Evolutionary conservation across 2,113 vertebrate genomes (phyloP), one percentile per base, ranked within the genome.

Genomic region (Glaucomys volans): DNA sequence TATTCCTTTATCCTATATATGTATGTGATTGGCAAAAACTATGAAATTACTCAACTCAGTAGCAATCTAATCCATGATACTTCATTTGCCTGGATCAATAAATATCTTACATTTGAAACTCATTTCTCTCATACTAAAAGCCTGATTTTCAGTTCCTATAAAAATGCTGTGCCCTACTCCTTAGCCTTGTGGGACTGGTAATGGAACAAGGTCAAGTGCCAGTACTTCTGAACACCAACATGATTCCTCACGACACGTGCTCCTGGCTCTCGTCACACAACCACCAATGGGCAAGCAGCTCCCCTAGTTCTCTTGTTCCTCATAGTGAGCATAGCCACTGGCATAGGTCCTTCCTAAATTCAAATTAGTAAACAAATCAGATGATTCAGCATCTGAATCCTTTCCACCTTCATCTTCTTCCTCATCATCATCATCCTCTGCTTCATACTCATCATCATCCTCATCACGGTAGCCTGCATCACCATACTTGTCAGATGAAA

Each of bases 361-460:
- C 93, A 99, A 98, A 97, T 95, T 98, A 94, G 98, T 98, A 97
- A 99, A 98, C 4, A 99, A 88, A 71, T 99, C 98, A 0, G 98
- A 96, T 11, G 97, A 97, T 84, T 99, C 99, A 0, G 96, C 97
- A 74, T 99, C 99, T 0, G 99, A 99, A 28, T 99, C 99, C 8
- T 99, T 99, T 1, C 98, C 99, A 0, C 98, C 99, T 0, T 99
- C 99, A 0, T 99, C 99, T 0, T 99, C 99, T 0, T 99, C 99
- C 0, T 99, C 99, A 0, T 99, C 99, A 0, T n/a, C n/a, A n/a
- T 99, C 99, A 0, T 99, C 99, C 0, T 99, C 99, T 0, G 98
- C 99, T 0, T 99, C 99, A 0, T 99, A 98, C 0, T 99, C 99
- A 0, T 99, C 97, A 0, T 99, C 99, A 0, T 99, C 99, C 0